These are phyloP conservation scores for Melinaea marsaeus DNA, from an alignment of 2,888 invertebrate genomes.

Conservation along the genomic window DNA sequence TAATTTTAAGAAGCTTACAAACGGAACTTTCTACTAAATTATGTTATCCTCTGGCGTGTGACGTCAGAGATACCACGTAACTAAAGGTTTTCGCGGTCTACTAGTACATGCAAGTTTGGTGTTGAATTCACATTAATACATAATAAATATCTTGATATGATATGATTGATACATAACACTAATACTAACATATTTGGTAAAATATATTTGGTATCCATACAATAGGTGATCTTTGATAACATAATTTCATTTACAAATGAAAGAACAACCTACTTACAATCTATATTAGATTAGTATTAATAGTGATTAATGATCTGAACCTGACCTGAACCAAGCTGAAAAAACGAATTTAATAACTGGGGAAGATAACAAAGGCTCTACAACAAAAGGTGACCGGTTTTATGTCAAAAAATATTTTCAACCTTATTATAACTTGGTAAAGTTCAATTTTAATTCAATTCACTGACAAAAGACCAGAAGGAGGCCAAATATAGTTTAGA, in stretches of 20 bases:
- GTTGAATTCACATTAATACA: too few relatives aligned
- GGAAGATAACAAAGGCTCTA: constrained; percentile 32
- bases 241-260: not conserved
- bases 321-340: not conserved
- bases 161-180: too few relatives aligned
- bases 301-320: not conserved
- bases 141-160: too few relatives aligned
- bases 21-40: too few relatives aligned
- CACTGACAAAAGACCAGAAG: constrained; percentile 41
- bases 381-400: constrained; percentile 37
- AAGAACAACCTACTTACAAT: not conserved
- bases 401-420: constrained; percentile 23
- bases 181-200: too few relatives aligned
- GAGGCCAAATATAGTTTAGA: constrained; percentile 48
- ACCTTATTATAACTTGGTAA: constrained; percentile 17
- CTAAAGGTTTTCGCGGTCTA: too few relatives aligned
- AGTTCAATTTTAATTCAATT: constrained; percentile 13
- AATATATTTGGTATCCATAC: not conserved
- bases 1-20: too few relatives aligned
- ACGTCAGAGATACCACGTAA: too few relatives aligned
- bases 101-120: too few relatives aligned
- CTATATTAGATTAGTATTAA: not conserved
- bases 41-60: too few relatives aligned
- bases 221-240: not conserved
- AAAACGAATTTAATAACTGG: constrained; percentile 8